phyloP scores from a whole-genome alignment of 1,140 invertebrate genomes.

The Drosophila tropicalis region DNA sequence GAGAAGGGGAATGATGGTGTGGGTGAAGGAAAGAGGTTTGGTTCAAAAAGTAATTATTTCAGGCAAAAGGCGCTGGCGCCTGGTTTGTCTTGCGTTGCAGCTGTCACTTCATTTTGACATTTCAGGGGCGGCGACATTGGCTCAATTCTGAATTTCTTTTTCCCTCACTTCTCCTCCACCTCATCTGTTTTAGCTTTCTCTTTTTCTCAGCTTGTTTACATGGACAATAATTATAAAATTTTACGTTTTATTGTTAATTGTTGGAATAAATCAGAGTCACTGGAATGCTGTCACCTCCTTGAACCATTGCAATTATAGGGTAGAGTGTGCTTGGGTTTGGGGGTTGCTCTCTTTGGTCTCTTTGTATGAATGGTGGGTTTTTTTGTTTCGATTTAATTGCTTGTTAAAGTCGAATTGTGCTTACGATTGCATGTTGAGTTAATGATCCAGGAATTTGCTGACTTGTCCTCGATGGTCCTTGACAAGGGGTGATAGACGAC shows the following conservation, averaged over 20 bases:
- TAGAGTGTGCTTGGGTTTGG: background rate
- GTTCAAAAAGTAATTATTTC: conserved; percentile 82
- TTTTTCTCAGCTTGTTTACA: conserved; percentile 69
- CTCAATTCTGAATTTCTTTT: conserved; percentile 19
- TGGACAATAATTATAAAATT: conserved; percentile 81
- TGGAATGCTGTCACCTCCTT: conserved; percentile 10
- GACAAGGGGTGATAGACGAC: conserved; percentile 16
- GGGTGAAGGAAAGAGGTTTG: conserved; percentile 21
- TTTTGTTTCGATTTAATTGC: conserved; percentile 82
- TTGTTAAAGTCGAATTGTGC: conserved; percentile 79
- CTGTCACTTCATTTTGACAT: conserved; percentile 73
- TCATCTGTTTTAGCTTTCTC: background rate
- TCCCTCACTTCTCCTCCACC: background rate
- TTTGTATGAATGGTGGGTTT: conserved; percentile 21
- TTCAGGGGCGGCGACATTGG: conserved; percentile 53
- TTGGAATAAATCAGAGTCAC: conserved; percentile 79
- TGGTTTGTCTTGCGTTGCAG: conserved; percentile 59
- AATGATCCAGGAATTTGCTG: conserved; percentile 78
- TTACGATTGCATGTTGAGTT: conserved; percentile 68
- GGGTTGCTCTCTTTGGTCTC: conserved; percentile 8
- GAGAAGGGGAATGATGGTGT: conserved; percentile 20
- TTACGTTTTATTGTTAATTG: conserved; percentile 73
- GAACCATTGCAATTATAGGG: conserved; percentile 1
- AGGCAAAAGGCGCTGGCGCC: conserved; percentile 65
- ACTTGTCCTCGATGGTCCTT: conserved; percentile 38